Evolutionary conservation across 1,140 invertebrate genomes (phyloP).

Genomic region (Antheraea pernyi): DNA sequence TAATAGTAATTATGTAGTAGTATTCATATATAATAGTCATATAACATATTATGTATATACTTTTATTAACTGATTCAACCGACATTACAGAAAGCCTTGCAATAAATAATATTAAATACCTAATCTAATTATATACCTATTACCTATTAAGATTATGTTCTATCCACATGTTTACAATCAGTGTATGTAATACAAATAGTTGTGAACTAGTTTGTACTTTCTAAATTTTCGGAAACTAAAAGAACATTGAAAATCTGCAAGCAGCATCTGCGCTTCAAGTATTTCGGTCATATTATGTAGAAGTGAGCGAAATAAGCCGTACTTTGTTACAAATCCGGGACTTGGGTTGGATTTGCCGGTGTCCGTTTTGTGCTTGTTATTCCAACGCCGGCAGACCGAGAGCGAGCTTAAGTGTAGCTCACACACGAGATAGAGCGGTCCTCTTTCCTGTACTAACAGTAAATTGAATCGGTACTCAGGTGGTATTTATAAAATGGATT

Average conservation of each 20-base stretch:
- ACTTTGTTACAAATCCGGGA: conserved; percentile 65
- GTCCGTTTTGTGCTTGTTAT: conserved; percentile 63
- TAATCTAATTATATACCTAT: too few relatives aligned
- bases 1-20: too few relatives aligned
- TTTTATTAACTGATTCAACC: too few relatives aligned
- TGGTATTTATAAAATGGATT: conserved; percentile 2
- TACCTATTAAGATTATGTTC: too few relatives aligned
- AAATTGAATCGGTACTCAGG: conserved; percentile 12
- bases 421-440: conserved; percentile 26
- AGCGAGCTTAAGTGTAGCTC: conserved; percentile 42
- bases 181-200: too few relatives aligned
- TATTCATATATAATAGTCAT: too few relatives aligned
- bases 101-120: too few relatives aligned
- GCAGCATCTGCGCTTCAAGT: conserved; percentile 49
- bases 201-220: too few relatives aligned
- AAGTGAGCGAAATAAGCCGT: conserved; percentile 55
- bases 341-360: conserved; percentile 54
- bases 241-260: conserved; percentile 46
- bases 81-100: too few relatives aligned
- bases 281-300: conserved; percentile 53
- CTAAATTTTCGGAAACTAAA: conserved; percentile 33
- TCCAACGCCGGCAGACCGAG: conserved; percentile 38
- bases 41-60: too few relatives aligned
- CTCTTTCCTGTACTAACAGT: conserved; percentile 13
- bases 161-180: too few relatives aligned